Base-by-base conservation (phyloP, 1,140 invertebrate genomes). In the Caenorhabditis brenneri region DNA sequence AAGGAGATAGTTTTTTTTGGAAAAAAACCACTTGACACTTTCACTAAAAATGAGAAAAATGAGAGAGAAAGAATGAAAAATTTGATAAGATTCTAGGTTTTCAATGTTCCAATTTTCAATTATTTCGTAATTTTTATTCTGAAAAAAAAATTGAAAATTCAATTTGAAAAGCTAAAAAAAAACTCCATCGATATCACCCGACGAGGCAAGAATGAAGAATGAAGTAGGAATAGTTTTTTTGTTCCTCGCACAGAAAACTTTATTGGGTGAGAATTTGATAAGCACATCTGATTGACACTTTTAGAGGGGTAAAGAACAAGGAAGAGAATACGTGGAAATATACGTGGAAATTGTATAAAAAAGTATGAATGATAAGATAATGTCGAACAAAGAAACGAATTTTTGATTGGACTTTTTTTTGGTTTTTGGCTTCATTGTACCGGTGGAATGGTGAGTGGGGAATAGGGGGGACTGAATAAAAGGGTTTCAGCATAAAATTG, bases 211-310 rank as follows among this genome's bases (percentile, higher is more conserved):
- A 51, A 3, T 51, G 22, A 51, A 16, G 49, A 51, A 16, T n/a
- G n/a, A 22, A 33, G 10, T 16, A 10, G 24, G 15, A 10, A 58
- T 1, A 58, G 31, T 58, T 5, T 9, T 7, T 27, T 58, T 29
- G 10, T 65, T 65, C 22, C 16, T 65, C 22, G 22, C 7, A 16
- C 16, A 65, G 36, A 65, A 33, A 2, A 27, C 19, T 65, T 65
- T 27, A 31, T 65, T 33, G 58, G 36, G 36, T 74, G 53, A 55
- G 53, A 74, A 42, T 74, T 74, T 74, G 65, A 74, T 74, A 74
- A 74, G 65, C 6, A n/a, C n/a, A 42, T 24, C 46, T 74, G 65
- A 74, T 74, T 74, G 65, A 36, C 65, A 42, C n/a, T n/a, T n/a
- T 42, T 15, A 15, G 42, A 22, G n/a, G 24, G 65, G 42, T 24